Evolutionary conservation across 2,113 vertebrate species (phyloP).

Genomic region (Notarius quadriscutis): DNA sequence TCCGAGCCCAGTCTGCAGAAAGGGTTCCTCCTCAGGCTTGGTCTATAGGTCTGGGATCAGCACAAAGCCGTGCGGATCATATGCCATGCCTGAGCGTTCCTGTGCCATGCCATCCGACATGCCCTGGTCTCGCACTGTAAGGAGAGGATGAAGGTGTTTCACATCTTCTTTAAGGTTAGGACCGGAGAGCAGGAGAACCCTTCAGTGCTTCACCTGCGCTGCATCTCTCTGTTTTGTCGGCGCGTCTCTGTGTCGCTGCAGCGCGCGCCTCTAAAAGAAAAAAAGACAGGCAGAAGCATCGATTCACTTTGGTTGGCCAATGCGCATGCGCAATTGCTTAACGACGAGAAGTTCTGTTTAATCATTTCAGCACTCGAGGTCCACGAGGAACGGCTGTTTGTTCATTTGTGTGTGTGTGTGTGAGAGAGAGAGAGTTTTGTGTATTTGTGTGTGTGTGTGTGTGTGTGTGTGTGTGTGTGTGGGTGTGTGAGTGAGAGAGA

Average conservation of each 20-base stretch:
- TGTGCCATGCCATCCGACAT: neutral
- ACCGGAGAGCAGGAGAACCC: neutral
- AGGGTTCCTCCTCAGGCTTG: slow-evolving; percentile 29
- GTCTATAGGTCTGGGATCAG: slow-evolving; percentile 24
- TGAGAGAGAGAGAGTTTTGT: no score
- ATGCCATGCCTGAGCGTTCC: neutral
- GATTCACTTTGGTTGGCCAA: slow-evolving; percentile 21
- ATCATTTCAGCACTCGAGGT: slow-evolving; percentile 19
- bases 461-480: no score
- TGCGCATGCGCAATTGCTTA: slow-evolving; percentile 55
- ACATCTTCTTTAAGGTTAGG: slow-evolving; percentile 4
- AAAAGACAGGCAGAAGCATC: slow-evolving; percentile 35
- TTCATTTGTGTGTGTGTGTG: no score
- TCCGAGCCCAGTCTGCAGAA: slow-evolving; percentile 18
- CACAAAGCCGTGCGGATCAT: slow-evolving; percentile 32
- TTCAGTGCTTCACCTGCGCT: neutral
- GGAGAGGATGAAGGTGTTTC: neutral
- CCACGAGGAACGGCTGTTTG: no score
- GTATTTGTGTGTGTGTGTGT: no score
- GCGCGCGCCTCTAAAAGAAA: slow-evolving; percentile 31
- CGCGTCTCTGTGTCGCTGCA: slow-evolving; percentile 28
- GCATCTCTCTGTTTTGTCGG: neutral
- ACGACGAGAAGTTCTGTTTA: slow-evolving; percentile 6
- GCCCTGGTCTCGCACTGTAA: neutral
- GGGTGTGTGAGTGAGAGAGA: no score